Evolutionary conservation across 1,140 invertebrate genomes (phyloP).

Genomic region (Centruroides sculpturatus): DNA sequence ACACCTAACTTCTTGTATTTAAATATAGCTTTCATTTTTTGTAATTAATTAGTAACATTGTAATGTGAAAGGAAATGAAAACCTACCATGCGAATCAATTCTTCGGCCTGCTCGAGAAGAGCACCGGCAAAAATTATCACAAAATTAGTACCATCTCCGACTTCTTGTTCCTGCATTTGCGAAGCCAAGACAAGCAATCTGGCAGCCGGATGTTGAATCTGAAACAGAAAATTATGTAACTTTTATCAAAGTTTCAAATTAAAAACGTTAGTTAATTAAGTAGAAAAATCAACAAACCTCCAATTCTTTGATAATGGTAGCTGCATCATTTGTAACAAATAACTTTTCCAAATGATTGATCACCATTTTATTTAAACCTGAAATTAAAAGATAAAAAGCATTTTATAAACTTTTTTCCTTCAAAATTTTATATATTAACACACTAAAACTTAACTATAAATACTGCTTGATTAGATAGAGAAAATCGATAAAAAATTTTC

Average conservation of each 20-base stretch:
- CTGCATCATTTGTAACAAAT: constrained; percentile 98
- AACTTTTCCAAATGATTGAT: constrained; percentile 98
- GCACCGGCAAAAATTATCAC: constrained; percentile 89
- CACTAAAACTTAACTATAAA: too few relatives aligned
- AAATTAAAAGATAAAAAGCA: constrained; percentile 5
- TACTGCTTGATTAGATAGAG: too few relatives aligned
- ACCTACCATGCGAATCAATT: constrained; percentile 63
- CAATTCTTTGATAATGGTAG: constrained; percentile 88
- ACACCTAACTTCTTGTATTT: too few relatives aligned
- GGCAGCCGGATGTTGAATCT: constrained; percentile 95
- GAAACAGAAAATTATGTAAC: too few relatives aligned
- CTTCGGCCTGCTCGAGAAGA: constrained; percentile 79
- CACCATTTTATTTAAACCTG: constrained; percentile 99
- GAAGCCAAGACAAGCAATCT: constrained; percentile 90
- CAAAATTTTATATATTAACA: too few relatives aligned
- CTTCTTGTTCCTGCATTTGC: constrained; percentile 97
- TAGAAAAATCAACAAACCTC: constrained; percentile 41
- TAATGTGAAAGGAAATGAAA: constrained; percentile 17
- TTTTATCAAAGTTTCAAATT: too few relatives aligned
- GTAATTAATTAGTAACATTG: too few relatives aligned
- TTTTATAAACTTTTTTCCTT: too few relatives aligned
- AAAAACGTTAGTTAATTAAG: neutral
- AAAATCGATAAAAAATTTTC: too few relatives aligned
- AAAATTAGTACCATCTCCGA: constrained; percentile 98
- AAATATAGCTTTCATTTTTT: too few relatives aligned